Conservation (phyloP, 1,140 invertebrate species). For the Carposina sasakii region DNA sequence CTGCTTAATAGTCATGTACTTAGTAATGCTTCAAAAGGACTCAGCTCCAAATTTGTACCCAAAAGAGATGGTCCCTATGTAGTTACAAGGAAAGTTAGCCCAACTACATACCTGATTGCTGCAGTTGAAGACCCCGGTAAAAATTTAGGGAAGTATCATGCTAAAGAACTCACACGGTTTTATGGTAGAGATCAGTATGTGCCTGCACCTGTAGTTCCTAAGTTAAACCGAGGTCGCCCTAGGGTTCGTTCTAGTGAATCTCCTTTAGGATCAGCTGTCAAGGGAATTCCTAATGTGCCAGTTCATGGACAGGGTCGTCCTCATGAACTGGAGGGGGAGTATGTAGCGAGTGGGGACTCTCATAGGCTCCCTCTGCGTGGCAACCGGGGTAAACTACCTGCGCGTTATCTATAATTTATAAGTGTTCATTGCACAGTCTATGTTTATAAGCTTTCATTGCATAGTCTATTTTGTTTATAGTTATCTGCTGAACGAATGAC, state of each 20-base stretch:
- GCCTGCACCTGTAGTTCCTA: not conserved
- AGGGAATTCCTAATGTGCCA: no score
- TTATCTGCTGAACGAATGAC: no score
- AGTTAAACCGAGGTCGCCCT: slow-evolving; percentile 1
- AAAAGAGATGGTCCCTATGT: slow-evolving; percentile 38
- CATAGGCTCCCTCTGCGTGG: no score
- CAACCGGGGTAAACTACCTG: no score
- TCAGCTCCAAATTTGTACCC: slow-evolving; percentile 1
- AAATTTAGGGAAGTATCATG: not conserved
- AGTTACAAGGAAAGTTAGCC: slow-evolving; percentile 23
- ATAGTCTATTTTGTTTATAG: no score
- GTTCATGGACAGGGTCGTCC: no score
- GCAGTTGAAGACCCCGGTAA: slow-evolving; percentile 1
- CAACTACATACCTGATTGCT: slow-evolving; percentile 27
- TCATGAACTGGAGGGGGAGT: not conserved
- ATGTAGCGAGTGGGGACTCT: no score
- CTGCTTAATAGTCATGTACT: not conserved
- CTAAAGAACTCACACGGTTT: not conserved
- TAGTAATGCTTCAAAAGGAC: not conserved
- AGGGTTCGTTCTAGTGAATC: not conserved
- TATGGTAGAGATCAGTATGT: not conserved
- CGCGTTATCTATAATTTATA: no score
- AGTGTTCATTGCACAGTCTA: no score
- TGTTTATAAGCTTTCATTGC: no score
- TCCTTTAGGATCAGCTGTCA: not conserved